These are phyloP conservation scores for Zaprionus capensis DNA, from an alignment of 1,140 invertebrate genomes.

Conservation along the genomic window DNA sequence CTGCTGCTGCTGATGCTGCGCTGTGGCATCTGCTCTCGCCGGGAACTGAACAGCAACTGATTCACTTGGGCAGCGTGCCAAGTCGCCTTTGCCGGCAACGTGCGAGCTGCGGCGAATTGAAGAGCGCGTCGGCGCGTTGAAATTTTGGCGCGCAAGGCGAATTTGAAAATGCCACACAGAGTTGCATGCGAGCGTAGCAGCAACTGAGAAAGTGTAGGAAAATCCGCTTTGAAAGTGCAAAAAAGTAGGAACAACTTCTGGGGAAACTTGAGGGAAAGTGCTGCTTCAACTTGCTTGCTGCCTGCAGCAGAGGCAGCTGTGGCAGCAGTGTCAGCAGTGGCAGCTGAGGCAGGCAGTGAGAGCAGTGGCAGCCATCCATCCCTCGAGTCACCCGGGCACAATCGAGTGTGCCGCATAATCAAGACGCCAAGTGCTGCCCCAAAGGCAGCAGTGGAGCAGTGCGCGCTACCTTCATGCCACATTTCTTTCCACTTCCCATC, in stretches of 20 bases:
- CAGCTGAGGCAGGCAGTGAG: no score
- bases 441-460: conserved; percentile 14
- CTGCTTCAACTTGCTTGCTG: not conserved
- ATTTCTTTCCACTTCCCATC: not conserved
- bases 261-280: not conserved
- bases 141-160: conserved; percentile 44
- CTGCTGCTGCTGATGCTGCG: conserved; percentile 15
- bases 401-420: conserved; percentile 43
- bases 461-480: conserved; percentile 14
- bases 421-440: conserved; percentile 41
- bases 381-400: conserved; percentile 10
- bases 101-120: conserved; percentile 44
- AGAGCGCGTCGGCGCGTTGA: conserved; percentile 63
- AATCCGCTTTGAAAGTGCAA: not conserved
- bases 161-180: conserved; percentile 42
- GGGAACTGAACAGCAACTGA: conserved; percentile 69
- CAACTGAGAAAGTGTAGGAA: not conserved
- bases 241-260: not conserved
- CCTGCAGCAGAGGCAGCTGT: not conserved
- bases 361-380: not conserved
- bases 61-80: conserved; percentile 38
- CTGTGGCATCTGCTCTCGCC: conserved; percentile 29
- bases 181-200: conserved; percentile 55
- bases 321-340: conserved; percentile 5
- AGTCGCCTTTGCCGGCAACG: conserved; percentile 63